A percentile compares a stretch with the other conserved stretches of the same genome.
Conservation (phyloP, 2,113 vertebrate species). For the Hydrochoerus hydrochaeris region DNA sequence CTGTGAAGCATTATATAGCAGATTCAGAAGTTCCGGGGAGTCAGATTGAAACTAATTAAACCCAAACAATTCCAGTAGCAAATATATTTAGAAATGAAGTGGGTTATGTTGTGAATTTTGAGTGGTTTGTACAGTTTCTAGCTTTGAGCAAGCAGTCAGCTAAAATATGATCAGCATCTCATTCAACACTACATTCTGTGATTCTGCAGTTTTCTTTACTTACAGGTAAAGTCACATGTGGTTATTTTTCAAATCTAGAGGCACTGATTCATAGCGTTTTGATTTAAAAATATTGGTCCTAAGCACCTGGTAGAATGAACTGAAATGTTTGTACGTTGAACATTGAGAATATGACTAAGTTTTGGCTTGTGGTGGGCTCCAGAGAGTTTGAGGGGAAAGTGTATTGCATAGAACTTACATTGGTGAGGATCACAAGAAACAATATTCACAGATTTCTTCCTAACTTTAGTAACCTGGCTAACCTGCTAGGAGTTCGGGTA, state of each 20-base stretch:
- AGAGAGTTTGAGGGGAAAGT: constrained; percentile 52
- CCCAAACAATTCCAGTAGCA: not conserved
- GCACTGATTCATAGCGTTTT: constrained; percentile 25
- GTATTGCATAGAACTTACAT: constrained; percentile 14
- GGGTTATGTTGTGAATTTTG: not conserved
- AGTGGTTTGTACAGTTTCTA: not conserved
- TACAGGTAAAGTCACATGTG: not conserved
- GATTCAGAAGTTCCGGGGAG: constrained; percentile 39
- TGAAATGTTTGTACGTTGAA: constrained; percentile 40
- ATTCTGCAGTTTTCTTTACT: not conserved
- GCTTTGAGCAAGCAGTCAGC: not conserved
- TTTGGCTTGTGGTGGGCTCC: not conserved
- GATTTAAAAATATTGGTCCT: not conserved
- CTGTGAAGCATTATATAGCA: not conserved
- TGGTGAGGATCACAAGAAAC: not conserved
- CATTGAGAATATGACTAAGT: not conserved
- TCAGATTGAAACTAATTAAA: constrained; percentile 1
- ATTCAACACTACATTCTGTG: not conserved
- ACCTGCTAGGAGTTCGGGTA: constrained; percentile 66
- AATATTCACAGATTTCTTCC: constrained; percentile 1
- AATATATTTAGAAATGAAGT: not conserved
- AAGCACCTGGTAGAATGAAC: constrained; percentile 53
- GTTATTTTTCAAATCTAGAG: not conserved
- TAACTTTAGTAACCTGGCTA: constrained; percentile 58
- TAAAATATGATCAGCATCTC: not conserved